Evolutionary conservation across 2,888 invertebrate genomes (phyloP).

Genomic region (Polylopha cassiicola): DNA sequence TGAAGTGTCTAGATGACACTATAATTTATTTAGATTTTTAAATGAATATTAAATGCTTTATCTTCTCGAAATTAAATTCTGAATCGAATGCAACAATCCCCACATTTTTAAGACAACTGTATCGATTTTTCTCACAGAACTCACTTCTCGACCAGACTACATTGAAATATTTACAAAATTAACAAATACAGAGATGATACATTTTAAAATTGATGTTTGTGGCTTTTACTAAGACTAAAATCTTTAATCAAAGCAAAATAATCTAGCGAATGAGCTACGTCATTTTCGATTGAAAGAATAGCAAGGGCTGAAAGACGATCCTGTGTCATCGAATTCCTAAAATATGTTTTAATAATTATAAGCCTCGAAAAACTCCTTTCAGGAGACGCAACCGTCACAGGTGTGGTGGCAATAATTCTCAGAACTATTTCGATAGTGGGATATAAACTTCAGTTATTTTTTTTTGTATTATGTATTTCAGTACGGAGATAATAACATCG

Average conservation of each 20-base stretch:
- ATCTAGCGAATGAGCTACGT: conserved; percentile 27
- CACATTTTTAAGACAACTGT: too few species aligned
- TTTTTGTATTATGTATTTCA: conserved; percentile 14
- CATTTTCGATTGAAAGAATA: conserved; percentile 23
- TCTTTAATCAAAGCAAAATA: conserved; percentile 27
- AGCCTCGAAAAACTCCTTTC: conserved; percentile 27
- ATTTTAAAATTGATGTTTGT: conserved; percentile 26
- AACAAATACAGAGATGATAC: conserved; percentile 8
- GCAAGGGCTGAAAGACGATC: conserved; percentile 24
- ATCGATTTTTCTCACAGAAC: too few species aligned
- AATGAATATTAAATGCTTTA: too few species aligned
- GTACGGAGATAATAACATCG: conserved; percentile 22
- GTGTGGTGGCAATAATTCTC: conserved; percentile 25
- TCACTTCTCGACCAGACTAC: too few species aligned
- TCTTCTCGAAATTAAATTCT: too few species aligned
- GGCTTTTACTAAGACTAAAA: conserved; percentile 25
- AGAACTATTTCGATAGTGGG: conserved; percentile 24
- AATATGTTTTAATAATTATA: conserved; percentile 26
- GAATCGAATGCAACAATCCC: too few species aligned
- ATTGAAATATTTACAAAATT: too few species aligned
- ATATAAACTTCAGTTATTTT: conserved; percentile 20
- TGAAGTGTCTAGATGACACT: too few species aligned
- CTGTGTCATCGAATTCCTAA: conserved; percentile 26
- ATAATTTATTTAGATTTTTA: too few species aligned
- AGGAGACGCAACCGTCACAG: conserved; percentile 23